Percentiles rank a stretch among this genome's conserved stretches.
Conservation (phyloP, 2,113 vertebrate genomes). For the Cochlearius cochlearius region DNA sequence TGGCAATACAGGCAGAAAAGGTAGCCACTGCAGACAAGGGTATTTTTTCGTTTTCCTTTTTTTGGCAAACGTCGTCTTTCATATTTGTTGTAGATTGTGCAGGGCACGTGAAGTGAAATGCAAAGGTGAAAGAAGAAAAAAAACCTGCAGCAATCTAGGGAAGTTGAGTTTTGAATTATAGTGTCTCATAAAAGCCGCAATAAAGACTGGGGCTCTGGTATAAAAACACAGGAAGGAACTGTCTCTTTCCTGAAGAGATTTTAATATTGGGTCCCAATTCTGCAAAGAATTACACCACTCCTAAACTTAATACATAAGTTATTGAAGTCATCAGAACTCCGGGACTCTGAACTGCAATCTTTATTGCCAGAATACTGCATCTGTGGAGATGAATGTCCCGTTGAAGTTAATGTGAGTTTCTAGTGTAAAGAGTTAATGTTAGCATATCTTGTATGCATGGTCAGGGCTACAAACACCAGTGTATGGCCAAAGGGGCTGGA, state of each 20-base stretch:
- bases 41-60: neutral
- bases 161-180: conserved; percentile 29
- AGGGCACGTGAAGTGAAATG: neutral
- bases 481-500: neutral
- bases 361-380: neutral
- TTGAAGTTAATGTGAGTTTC: neutral
- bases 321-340: neutral
- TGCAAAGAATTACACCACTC: conserved; percentile 4
- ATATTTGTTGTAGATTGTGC: neutral
- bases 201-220: neutral
- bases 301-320: neutral
- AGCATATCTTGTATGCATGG: neutral
- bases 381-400: neutral
- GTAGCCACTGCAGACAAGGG: neutral
- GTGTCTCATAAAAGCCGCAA: conserved; percentile 23
- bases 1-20: neutral
- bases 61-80: neutral
- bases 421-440: neutral
- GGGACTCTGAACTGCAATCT: neutral
- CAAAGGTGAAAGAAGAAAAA: neutral
- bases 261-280: conserved; percentile 2
- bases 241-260: conserved; percentile 14
- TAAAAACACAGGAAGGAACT: conserved; percentile 36
- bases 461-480: neutral
- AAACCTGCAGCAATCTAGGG: neutral